A percentile compares a stretch with the other conserved stretches of the same genome.
phyloP scores from a whole-genome alignment of 2,797 vertebrate genomes.

The Brachyrhaphis roseni region DNA sequence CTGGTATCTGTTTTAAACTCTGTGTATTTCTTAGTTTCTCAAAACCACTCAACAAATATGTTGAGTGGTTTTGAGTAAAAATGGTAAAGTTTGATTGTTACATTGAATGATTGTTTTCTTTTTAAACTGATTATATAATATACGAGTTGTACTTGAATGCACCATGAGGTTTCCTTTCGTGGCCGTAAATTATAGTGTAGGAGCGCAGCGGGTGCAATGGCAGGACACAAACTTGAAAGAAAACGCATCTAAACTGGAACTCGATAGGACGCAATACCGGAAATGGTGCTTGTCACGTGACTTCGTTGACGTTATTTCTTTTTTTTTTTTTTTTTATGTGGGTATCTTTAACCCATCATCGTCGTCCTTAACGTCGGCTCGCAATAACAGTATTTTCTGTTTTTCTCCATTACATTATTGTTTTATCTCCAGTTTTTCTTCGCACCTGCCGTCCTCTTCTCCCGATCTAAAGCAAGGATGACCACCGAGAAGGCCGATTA shows the following conservation, averaged over 20 bases:
- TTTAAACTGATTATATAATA: background rate
- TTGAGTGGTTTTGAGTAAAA: background rate
- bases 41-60: no score
- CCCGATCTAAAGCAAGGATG: conserved; percentile 46
- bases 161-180: background rate
- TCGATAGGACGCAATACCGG: conserved; percentile 12
- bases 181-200: background rate
- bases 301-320: background rate
- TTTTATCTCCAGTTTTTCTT: background rate
- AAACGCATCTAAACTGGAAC: background rate
- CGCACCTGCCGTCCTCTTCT: background rate
- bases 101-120: background rate
- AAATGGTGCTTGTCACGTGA: conserved; percentile 31
- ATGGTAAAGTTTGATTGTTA: background rate
- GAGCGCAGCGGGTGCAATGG: background rate
- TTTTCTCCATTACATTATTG: background rate
- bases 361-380: no score
- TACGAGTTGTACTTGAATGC: conserved; percentile 2
- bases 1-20: background rate
- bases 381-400: background rate
- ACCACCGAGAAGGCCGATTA: conserved; percentile 50
- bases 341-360: background rate
- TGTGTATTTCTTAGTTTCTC: background rate
- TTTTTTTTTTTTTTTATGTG: background rate
- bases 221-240: background rate